Conservation (phyloP, 2,113 vertebrate genomes). For the Chamaetylas fuelleborni region DNA sequence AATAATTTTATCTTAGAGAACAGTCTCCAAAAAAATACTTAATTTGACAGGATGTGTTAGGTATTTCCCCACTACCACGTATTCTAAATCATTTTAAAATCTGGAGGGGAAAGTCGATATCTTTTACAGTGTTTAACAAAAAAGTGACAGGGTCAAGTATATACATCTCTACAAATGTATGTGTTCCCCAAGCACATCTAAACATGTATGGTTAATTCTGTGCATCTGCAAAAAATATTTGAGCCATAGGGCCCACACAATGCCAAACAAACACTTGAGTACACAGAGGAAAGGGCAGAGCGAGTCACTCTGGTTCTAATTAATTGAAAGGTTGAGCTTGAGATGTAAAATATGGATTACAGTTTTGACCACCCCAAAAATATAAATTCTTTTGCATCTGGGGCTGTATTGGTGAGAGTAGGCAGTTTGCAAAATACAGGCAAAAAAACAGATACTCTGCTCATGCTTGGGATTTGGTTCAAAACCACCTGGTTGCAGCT, state of each 20-base stretch:
- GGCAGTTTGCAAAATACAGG: not conserved
- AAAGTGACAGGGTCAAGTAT: constrained; percentile 46
- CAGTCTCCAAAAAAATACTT: constrained; percentile 15
- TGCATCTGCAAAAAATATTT: constrained; percentile 56
- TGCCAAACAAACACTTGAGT: constrained; percentile 45
- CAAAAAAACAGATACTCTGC: not conserved
- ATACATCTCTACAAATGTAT: not conserved
- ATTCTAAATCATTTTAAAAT: constrained; percentile 47
- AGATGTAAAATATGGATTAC: not conserved
- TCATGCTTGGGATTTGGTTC: not conserved
- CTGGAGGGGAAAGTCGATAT: constrained; percentile 3
- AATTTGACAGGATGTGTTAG: constrained; percentile 27
- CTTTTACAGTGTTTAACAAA: constrained; percentile 50
- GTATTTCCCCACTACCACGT: constrained; percentile 28
- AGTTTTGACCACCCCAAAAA: not conserved
- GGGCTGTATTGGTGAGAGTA: not conserved
- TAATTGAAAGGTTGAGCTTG: not conserved
- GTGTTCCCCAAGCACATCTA: constrained; percentile 48
- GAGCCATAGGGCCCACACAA: constrained; percentile 35
- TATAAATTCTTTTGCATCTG: not conserved
- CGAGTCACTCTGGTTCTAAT: not conserved
- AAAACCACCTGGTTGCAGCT: not conserved
- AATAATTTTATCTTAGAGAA: constrained; percentile 17
- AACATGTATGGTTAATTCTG: constrained; percentile 36
- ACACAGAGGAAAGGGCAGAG: not conserved